Conservation (phyloP, 2,113 vertebrate genomes). For the Ranitomeya imitator region DNA sequence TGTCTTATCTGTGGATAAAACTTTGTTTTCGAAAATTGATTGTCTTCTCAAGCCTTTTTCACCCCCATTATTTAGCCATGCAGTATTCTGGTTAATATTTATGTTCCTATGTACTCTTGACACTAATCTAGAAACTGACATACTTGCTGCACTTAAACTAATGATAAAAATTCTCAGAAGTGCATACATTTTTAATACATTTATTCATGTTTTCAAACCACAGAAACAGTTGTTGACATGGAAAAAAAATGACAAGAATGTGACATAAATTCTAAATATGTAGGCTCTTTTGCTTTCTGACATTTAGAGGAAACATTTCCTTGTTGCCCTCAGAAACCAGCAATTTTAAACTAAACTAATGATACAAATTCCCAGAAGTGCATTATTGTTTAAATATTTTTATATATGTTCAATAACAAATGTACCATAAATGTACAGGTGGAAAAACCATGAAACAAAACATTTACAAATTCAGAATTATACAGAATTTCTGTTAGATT, state of each 20-base stretch:
- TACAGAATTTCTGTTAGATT: too few species aligned
- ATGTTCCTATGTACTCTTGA: neutral
- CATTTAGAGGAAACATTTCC: neutral
- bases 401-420: neutral
- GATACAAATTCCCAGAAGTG: neutral
- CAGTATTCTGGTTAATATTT: constrained; percentile 36
- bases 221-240: neutral
- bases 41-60: constrained; percentile 37
- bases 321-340: neutral
- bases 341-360: neutral
- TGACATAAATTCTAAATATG: neutral
- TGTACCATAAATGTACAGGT: neutral
- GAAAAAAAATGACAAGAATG: neutral
- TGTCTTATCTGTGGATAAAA: constrained; percentile 39
- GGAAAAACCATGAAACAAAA: neutral
- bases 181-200: neutral
- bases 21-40: constrained; percentile 42
- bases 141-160: neutral
- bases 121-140: constrained; percentile 1
- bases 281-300: neutral
- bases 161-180: neutral
- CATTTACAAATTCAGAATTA: too few species aligned
- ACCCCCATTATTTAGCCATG: constrained; percentile 44
- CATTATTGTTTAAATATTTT: neutral
- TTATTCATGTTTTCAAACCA: neutral